phyloP scores from a whole-genome alignment of 2,113 vertebrate genomes.

The Corythornis vintsioides region DNA sequence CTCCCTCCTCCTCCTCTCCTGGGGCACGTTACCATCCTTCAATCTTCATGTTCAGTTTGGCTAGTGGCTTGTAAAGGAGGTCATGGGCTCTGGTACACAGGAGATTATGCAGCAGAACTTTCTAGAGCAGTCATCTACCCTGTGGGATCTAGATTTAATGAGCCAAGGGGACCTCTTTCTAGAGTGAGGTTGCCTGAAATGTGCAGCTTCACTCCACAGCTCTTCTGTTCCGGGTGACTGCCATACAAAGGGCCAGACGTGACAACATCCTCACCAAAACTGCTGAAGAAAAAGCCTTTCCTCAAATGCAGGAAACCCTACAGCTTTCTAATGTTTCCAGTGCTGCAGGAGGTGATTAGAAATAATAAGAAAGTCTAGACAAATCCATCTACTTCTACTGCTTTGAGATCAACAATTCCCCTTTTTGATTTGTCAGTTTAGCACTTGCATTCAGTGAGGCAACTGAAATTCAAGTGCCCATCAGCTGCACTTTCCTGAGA shows the following conservation, averaged over 20 bases:
- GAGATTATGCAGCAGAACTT: neutral
- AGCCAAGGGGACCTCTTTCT: neutral
- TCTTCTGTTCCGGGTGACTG: neutral
- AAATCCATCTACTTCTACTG: neutral
- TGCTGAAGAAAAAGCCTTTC: neutral
- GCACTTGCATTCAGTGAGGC: neutral
- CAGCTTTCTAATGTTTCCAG: neutral
- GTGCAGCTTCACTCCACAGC: neutral
- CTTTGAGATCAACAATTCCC: neutral
- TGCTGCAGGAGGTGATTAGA: neutral
- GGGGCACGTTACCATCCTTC: neutral
- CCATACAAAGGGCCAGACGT: neutral
- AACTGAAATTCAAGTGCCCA: neutral
- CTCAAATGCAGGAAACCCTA: neutral
- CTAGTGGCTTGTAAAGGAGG: neutral
- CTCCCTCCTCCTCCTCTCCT: neutral
- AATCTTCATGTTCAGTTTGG: neutral
- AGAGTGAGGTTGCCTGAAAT: neutral
- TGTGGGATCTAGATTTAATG: neutral
- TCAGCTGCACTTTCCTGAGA: neutral
- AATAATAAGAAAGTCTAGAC: neutral
- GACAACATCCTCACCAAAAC: neutral
- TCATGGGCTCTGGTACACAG: neutral
- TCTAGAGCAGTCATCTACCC: accelerated
- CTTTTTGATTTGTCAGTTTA: neutral